Conservation (phyloP, 2,113 vertebrate genomes). For the Numenius arquata region DNA sequence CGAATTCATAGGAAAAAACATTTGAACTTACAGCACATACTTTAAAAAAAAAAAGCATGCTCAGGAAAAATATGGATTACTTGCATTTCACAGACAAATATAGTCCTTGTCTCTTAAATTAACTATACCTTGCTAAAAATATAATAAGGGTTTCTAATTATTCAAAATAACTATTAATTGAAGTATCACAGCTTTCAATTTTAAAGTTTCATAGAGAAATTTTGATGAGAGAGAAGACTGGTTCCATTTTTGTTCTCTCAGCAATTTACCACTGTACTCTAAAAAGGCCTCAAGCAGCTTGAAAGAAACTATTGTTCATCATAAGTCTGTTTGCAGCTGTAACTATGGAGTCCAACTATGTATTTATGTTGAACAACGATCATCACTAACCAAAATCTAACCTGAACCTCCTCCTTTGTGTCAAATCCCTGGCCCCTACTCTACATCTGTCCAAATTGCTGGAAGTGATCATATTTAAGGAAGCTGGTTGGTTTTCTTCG, state of each 20-base stretch:
- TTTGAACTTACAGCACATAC: neutral
- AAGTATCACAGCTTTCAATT: neutral
- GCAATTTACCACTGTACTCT: neutral
- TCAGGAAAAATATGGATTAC: neutral
- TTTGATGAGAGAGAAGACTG: neutral
- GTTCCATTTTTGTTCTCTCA: neutral
- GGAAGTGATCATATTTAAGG: neutral
- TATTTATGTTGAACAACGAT: neutral
- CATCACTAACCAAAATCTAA: neutral
- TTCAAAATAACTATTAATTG: neutral
- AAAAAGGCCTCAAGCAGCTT: neutral
- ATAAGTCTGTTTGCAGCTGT: neutral
- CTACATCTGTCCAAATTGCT: neutral
- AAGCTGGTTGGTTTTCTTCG: neutral
- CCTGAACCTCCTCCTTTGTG: neutral
- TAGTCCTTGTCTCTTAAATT: neutral
- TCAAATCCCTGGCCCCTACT: neutral
- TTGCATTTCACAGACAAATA: neutral
- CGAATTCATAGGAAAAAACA: neutral
- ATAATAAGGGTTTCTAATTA: neutral
- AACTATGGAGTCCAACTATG: conserved; percentile 5
- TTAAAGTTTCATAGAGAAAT: neutral
- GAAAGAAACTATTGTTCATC: neutral
- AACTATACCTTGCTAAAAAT: neutral
- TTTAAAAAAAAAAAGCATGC: neutral